phyloP scores from a whole-genome alignment of 2,888 invertebrate species.

The Caenorhabditis parvicauda region DNA sequence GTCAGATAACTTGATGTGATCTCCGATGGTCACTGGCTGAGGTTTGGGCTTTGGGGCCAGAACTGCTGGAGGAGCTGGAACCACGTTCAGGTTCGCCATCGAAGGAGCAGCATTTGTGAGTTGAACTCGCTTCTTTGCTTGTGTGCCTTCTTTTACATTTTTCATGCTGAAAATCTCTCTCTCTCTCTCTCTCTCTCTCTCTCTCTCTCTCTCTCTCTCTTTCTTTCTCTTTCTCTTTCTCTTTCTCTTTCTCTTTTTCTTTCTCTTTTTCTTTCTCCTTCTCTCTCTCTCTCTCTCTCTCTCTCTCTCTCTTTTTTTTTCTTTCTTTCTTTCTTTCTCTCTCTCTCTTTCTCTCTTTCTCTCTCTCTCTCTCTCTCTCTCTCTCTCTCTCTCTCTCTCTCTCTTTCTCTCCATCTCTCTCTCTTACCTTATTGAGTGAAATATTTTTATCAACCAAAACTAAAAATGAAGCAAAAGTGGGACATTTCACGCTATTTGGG shows the following conservation, averaged over 20 bases:
- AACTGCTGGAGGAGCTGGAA: too few species aligned
- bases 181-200: slow-evolving; percentile 4
- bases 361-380: background rate
- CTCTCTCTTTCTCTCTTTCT: slow-evolving; percentile 62
- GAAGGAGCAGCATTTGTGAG: background rate
- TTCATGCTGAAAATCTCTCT: background rate
- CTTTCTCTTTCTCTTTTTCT: background rate
- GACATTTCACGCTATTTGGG: too few species aligned
- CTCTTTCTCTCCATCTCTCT: slow-evolving; percentile 3
- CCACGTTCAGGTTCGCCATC: too few species aligned
- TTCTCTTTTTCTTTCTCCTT: slow-evolving; percentile 1
- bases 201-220: slow-evolving; percentile 1
- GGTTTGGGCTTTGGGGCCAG: too few species aligned
- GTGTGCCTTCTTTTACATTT: background rate
- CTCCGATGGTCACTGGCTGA: too few species aligned
- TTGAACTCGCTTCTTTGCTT: background rate
- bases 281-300: slow-evolving; percentile 1
- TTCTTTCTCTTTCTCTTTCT: slow-evolving; percentile 14
- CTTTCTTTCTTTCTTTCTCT: slow-evolving; percentile 6
- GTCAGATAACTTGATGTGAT: too few species aligned
- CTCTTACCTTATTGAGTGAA: too few species aligned
- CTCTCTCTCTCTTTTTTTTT: background rate
- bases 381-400: slow-evolving; percentile 14
- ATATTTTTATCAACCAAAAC: too few species aligned
- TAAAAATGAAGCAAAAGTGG: too few species aligned